These are phyloP conservation scores for Whitmania pigra DNA, from an alignment of 1,140 invertebrate genomes.

Conservation along the genomic window DNA sequence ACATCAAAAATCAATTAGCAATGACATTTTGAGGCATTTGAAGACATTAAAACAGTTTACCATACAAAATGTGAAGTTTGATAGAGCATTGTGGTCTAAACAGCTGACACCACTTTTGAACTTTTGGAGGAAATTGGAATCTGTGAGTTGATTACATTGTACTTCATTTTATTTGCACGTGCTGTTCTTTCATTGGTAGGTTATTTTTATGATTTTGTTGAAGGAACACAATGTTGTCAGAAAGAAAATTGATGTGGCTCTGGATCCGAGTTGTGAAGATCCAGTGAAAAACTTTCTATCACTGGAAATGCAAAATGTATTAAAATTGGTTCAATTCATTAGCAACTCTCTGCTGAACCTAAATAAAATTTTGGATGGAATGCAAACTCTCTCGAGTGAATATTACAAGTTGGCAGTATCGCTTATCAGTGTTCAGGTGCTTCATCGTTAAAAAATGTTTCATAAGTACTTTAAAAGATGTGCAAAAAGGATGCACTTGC, in stretches of 20 bases:
- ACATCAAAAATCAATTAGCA: constrained; percentile 58
- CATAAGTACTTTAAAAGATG: background rate
- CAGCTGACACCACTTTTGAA: constrained; percentile 55
- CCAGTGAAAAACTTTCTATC: too few relatives aligned
- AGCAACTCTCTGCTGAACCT: too few relatives aligned
- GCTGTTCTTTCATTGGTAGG: background rate
- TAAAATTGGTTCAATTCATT: too few relatives aligned
- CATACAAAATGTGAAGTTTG: constrained; percentile 41
- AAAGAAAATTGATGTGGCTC: background rate
- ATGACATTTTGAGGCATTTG: constrained; percentile 52
- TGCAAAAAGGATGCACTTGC: background rate
- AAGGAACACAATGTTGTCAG: background rate
- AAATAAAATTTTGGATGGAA: background rate
- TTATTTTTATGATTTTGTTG: background rate
- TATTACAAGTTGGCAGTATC: background rate
- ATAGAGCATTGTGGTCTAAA: constrained; percentile 47
- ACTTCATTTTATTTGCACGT: background rate
- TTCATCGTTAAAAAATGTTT: background rate
- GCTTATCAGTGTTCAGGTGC: background rate
- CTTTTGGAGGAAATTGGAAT: constrained; percentile 63
- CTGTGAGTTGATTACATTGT: constrained; percentile 35
- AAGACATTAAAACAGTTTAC: constrained; percentile 40
- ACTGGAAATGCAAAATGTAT: too few relatives aligned
- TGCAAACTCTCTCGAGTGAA: background rate
- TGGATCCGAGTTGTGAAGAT: background rate